Conservation (phyloP, 1,140 invertebrate genomes). For the Melitaea cinxia region DNA sequence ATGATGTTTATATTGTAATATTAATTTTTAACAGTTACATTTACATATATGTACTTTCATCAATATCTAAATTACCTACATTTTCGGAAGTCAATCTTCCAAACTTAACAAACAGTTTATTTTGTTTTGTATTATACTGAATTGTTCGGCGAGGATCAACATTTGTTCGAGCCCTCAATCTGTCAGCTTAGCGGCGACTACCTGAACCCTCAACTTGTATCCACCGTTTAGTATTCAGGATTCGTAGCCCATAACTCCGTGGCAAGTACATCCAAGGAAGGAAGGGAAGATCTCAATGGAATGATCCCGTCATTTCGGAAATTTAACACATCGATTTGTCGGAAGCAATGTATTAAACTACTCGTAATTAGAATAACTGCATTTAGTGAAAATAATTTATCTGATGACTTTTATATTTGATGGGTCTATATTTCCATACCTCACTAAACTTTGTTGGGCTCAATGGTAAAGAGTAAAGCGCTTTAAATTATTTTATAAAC, state of each 20-base stretch:
- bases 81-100: too few species aligned
- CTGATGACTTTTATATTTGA: not conserved
- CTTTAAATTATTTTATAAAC: too few species aligned
- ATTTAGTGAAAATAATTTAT: not conserved
- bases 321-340: not conserved
- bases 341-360: not conserved
- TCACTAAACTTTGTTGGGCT: too few species aligned
- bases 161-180: slow-evolving; percentile 38
- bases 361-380: not conserved
- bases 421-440: not conserved
- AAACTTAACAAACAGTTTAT: not conserved
- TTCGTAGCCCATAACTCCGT: slow-evolving; percentile 61
- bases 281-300: slow-evolving; percentile 7
- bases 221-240: slow-evolving; percentile 66
- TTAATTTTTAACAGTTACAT: too few species aligned
- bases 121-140: not conserved
- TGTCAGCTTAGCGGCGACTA: slow-evolving; percentile 61
- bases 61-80: too few species aligned
- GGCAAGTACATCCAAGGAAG: slow-evolving; percentile 11
- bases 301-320: slow-evolving; percentile 22
- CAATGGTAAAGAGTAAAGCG: too few species aligned
- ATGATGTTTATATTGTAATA: too few species aligned
- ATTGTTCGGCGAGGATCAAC: slow-evolving; percentile 8
- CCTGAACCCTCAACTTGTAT: slow-evolving; percentile 67
- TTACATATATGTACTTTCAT: too few species aligned